These are phyloP conservation scores for Telmatherina bonti DNA, from an alignment of 2,797 vertebrate species.

Conservation along the genomic window DNA sequence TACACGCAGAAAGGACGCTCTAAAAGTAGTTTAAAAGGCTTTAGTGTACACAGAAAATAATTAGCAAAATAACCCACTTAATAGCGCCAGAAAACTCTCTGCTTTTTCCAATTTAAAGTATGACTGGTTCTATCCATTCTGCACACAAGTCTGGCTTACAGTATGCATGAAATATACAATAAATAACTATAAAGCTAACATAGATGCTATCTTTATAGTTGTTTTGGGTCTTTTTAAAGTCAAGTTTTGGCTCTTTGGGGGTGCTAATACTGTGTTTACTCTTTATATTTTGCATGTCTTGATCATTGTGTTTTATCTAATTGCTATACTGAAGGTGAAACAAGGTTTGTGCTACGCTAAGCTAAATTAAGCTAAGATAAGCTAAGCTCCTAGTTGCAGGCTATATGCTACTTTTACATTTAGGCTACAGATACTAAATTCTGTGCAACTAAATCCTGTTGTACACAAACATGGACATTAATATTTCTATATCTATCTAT, in stretches of 20 bases:
- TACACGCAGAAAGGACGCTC: background rate
- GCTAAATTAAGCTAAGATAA: too few species aligned
- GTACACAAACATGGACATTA: too few species aligned
- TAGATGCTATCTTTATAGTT: background rate
- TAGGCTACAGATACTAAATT: too few species aligned
- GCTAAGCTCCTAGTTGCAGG: too few species aligned
- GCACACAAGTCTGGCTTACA: too few species aligned
- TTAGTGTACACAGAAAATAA: background rate
- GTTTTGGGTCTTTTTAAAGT: background rate
- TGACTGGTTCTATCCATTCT: too few species aligned
- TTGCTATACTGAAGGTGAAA: background rate
- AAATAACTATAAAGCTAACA: too few species aligned
- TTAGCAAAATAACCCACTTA: fast-evolving
- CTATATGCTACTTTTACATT: too few species aligned
- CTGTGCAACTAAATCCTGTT: too few species aligned
- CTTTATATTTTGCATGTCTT: background rate
- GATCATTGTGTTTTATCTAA: background rate
- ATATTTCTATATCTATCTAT: too few species aligned
- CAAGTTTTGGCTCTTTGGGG: fast-evolving
- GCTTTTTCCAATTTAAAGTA: background rate
- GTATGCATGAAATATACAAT: too few species aligned
- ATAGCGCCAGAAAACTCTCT: background rate
- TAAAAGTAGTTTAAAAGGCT: background rate
- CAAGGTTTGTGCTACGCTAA: too few species aligned
- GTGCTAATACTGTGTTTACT: background rate